These are phyloP conservation scores for Eupelmus urozonus DNA, from an alignment of 2,888 invertebrate genomes.

Conservation along the genomic window DNA sequence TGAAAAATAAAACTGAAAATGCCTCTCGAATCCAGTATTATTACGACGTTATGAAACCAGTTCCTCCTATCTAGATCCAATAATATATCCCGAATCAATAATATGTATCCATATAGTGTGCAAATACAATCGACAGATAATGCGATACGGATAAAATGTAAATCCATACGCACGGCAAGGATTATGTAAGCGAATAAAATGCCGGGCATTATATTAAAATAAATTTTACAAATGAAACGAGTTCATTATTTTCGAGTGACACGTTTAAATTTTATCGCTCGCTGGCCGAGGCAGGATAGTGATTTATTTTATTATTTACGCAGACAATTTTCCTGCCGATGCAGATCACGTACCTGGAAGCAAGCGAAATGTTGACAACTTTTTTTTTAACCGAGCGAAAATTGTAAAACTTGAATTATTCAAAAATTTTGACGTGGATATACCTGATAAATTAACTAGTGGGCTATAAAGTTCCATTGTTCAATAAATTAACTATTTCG, in stretches of 20 bases:
- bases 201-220: not conserved
- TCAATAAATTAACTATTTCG: too few relatives aligned
- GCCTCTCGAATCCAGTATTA: not conserved
- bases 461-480: too few relatives aligned
- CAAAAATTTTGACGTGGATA: too few relatives aligned
- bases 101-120: not conserved
- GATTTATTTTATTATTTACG: too few relatives aligned
- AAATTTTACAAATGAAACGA: not conserved
- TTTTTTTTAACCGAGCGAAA: too few relatives aligned
- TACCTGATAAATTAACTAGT: too few relatives aligned
- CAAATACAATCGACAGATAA: not conserved
- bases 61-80: not conserved
- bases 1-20: not conserved
- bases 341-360: too few relatives aligned
- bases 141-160: conserved; percentile 12
- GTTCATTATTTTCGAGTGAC: too few relatives aligned
- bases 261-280: not conserved
- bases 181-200: not conserved
- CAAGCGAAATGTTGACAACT: too few relatives aligned
- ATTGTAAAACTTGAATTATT: too few relatives aligned
- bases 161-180: not conserved
- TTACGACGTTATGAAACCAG: not conserved
- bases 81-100: not conserved
- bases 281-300: not conserved
- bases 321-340: too few relatives aligned